These are phyloP conservation scores for Linnaemya vulpina DNA, from an alignment of 2,888 invertebrate genomes.

Conservation along the genomic window DNA sequence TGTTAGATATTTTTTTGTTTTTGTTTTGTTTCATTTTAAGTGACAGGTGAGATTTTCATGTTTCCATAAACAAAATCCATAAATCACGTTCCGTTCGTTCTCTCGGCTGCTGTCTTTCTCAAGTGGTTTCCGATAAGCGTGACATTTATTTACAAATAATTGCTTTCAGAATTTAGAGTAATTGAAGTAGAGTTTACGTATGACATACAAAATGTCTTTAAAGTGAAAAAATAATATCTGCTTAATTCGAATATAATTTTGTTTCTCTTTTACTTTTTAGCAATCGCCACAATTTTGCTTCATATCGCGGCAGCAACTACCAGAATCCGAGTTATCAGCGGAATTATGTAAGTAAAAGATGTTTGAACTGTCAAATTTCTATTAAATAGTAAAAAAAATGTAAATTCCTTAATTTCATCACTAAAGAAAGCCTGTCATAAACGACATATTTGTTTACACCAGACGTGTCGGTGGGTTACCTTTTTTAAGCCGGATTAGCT, in stretches of 20 bases:
- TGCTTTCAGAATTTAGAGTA: conserved; percentile 37
- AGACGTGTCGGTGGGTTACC: too few species aligned
- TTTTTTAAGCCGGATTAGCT: too few species aligned
- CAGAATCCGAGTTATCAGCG: conserved; percentile 58
- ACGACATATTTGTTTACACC: too few species aligned
- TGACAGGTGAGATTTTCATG: conserved; percentile 53
- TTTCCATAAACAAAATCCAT: conserved; percentile 41
- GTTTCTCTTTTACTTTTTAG: conserved; percentile 40
- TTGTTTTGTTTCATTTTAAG: background rate
- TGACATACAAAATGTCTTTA: background rate
- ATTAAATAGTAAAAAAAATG: too few species aligned
- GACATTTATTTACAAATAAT: conserved; percentile 65
- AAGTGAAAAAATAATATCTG: background rate
- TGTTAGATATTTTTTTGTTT: conserved; percentile 25
- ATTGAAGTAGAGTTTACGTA: too few species aligned
- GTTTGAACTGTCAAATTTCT: too few species aligned
- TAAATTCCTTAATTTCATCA: too few species aligned
- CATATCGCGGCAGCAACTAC: conserved; percentile 56
- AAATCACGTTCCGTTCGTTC: conserved; percentile 63
- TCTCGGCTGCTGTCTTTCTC: conserved; percentile 30
- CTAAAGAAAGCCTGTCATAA: too few species aligned
- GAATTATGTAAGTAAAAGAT: conserved; percentile 74
- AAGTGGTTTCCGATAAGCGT: conserved; percentile 71
- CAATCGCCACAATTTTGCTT: conserved; percentile 70
- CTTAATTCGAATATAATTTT: background rate